phyloP scores from a whole-genome alignment of 1,140 invertebrate genomes.

The Cherax quadricarinatus region DNA sequence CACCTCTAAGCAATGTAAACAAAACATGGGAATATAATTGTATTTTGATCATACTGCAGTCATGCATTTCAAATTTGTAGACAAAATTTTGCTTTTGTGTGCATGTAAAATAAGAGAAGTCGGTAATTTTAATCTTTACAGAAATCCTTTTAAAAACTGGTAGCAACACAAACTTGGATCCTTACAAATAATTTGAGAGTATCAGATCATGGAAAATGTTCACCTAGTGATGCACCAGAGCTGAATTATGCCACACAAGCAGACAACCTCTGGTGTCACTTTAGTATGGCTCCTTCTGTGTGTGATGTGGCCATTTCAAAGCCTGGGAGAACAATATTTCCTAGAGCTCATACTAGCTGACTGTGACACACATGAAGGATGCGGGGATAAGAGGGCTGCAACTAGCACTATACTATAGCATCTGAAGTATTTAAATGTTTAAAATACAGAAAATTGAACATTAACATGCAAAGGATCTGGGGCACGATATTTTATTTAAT shows the following conservation, averaged over 20 bases:
- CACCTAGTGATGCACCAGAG: conserved; percentile 55
- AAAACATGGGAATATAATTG: conserved; percentile 8
- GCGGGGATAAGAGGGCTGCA: conserved; percentile 56
- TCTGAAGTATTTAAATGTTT: conserved; percentile 61
- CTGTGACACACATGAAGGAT: conserved; percentile 45
- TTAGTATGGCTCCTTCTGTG: background rate
- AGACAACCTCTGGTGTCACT: conserved; percentile 16
- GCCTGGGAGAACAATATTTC: background rate
- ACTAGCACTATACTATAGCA: conserved; percentile 62
- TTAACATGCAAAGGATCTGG: conserved; percentile 59
- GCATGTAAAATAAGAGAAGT: background rate
- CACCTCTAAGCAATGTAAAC: conserved; percentile 49
- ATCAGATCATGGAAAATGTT: background rate
- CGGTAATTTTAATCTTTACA: background rate
- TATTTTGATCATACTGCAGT: background rate
- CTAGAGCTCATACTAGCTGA: conserved; percentile 25
- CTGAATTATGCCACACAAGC: conserved; percentile 32
- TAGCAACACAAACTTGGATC: background rate
- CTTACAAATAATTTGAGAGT: background rate
- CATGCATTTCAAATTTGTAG: background rate
- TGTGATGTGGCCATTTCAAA: conserved; percentile 1
- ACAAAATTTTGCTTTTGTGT: background rate
- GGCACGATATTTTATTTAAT: conserved; percentile 51
- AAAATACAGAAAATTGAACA: conserved; percentile 67
- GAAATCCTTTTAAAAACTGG: background rate